These are phyloP conservation scores for Euspilapteryx auroguttella DNA, from an alignment of 2,888 invertebrate species.

Conservation along the genomic window DNA sequence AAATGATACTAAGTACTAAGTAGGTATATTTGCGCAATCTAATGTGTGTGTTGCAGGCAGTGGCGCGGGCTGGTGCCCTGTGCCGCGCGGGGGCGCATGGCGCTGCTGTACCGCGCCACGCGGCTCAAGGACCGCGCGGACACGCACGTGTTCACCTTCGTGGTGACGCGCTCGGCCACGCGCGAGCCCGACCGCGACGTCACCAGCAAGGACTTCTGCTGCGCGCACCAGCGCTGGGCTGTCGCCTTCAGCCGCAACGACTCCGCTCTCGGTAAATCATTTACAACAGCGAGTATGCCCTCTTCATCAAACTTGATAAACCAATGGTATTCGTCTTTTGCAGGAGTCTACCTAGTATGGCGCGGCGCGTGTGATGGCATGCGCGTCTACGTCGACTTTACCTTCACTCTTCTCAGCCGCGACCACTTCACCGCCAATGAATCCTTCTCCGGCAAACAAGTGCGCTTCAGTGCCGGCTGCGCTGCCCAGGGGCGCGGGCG, in stretches of 20 bases:
- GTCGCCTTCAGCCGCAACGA: conserved; percentile 78
- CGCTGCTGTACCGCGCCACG: conserved; percentile 79
- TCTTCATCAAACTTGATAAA: too few species aligned
- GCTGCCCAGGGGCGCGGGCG: conserved; percentile 74
- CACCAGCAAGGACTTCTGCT: conserved; percentile 79
- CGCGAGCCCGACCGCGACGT: conserved; percentile 79
- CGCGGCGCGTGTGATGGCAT: conserved; percentile 74
- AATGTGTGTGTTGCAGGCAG: too few species aligned
- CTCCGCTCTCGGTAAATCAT: conserved; percentile 59
- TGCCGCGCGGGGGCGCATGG: conserved; percentile 65
- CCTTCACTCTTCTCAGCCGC: conserved; percentile 77
- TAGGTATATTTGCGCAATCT: too few species aligned
- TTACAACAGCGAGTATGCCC: not conserved
- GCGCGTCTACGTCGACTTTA: conserved; percentile 77
- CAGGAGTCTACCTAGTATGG: conserved; percentile 79
- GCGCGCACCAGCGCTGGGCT: conserved; percentile 82
- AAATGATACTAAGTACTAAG: too few species aligned
- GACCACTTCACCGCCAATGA: conserved; percentile 85
- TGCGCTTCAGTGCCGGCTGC: conserved; percentile 67
- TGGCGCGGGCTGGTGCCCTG: conserved; percentile 44
- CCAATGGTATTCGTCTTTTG: conserved; percentile 33
- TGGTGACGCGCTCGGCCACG: conserved; percentile 76
- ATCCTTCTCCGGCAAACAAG: conserved; percentile 76
- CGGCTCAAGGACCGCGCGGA: conserved; percentile 80
- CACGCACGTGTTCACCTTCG: conserved; percentile 83